A percentile compares a stretch with the other conserved stretches of the same genome.
Conservation (phyloP, 1,140 invertebrate species). For the Prorops nasuta region DNA sequence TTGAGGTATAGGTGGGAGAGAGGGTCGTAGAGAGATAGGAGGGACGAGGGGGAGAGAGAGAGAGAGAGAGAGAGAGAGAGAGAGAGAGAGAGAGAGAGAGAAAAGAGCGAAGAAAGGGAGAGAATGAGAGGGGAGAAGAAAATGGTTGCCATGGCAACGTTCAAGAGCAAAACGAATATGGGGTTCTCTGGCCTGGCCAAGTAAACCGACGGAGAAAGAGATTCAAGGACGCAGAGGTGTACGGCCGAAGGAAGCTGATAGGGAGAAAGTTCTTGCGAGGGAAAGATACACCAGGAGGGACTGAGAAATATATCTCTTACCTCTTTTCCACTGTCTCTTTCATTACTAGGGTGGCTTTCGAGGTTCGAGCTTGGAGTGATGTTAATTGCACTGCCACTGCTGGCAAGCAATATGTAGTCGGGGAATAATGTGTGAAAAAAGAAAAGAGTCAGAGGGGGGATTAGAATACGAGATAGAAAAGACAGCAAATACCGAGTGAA, state of each 20-base stretch:
- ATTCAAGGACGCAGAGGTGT: neutral
- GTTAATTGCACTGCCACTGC: conserved; percentile 39
- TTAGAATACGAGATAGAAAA: too few relatives aligned
- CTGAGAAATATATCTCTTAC: neutral
- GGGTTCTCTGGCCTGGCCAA: neutral
- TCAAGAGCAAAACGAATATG: conserved; percentile 27
- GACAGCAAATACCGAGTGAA: too few relatives aligned
- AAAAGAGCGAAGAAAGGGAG: conserved; percentile 5
- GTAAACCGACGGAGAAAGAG: conserved; percentile 10
- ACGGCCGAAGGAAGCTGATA: conserved; percentile 11
- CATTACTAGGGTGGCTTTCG: neutral
- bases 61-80: conserved; percentile 16
- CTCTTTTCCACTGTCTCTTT: neutral
- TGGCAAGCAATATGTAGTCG: conserved; percentile 37
- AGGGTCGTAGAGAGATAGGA: neutral
- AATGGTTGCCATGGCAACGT: conserved; percentile 42
- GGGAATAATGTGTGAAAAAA: conserved; percentile 25
- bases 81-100: conserved; percentile 20
- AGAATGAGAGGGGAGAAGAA: conserved; percentile 12
- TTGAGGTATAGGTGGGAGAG: too few relatives aligned
- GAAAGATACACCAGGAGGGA: neutral
- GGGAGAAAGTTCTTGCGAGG: conserved; percentile 15
- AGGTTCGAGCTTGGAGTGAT: conserved; percentile 32
- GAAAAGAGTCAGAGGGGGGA: too few relatives aligned
- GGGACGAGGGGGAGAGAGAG: conserved; percentile 18